Conservation (phyloP, 30 jellyfish, hydroid and myxozoan genomes). For the Aurelia coerulea region DNA sequence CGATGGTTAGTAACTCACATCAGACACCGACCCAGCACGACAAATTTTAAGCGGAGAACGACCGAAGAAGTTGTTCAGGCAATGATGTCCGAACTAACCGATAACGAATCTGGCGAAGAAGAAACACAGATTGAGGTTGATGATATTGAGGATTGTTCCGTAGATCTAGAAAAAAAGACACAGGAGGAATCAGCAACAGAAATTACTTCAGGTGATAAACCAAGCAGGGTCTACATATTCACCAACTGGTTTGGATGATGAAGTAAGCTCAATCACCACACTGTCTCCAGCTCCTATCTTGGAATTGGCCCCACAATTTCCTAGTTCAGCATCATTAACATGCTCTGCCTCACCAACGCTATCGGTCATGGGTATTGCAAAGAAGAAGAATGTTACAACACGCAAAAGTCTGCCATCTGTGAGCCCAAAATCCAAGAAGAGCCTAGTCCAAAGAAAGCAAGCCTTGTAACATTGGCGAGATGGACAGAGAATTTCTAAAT, state of each 20-base stretch:
- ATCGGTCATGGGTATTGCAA: neutral
- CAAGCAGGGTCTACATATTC: neutral
- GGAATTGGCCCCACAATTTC: neutral
- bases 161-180: neutral
- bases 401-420: constrained; percentile 5
- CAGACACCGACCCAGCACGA: constrained; percentile 4
- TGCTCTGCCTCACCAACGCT: neutral
- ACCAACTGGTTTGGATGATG: constrained; percentile 1
- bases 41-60: neutral
- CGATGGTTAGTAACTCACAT: constrained; percentile 9
- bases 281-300: constrained; percentile 10
- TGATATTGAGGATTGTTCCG: too few species aligned
- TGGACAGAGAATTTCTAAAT: neutral
- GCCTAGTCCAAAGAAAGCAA: constrained; percentile 21
- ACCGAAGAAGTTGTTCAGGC: constrained; percentile 17
- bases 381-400: neutral
- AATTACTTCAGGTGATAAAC: neutral
- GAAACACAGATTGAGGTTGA: neutral
- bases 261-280: constrained; percentile 3
- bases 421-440: neutral
- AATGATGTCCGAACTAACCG: neutral
- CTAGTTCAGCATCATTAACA: neutral
- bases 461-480: neutral
- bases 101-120: constrained; percentile 1
- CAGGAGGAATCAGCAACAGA: too few species aligned